A percentile compares a stretch with the other conserved stretches of the same genome.
phyloP scores from a whole-genome alignment of 2,888 invertebrate genomes.

The Neoscelio sp. region DNA sequence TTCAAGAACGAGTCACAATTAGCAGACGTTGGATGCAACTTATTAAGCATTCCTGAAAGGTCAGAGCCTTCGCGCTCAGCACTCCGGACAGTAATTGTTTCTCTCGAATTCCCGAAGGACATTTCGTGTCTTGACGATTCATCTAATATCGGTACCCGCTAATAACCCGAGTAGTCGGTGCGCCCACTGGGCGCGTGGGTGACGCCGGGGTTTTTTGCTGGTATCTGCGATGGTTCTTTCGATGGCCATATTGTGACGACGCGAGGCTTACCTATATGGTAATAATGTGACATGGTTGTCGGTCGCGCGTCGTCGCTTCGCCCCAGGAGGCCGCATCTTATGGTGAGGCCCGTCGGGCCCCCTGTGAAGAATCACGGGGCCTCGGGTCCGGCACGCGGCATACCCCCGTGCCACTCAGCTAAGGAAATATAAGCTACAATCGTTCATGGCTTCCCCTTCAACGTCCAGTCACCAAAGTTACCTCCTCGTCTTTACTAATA shows the following conservation, averaged over 20 bases:
- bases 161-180: conserved; percentile 62
- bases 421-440: conserved; percentile 39
- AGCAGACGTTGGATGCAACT: conserved; percentile 38
- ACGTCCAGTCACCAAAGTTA: conserved; percentile 52
- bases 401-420: conserved; percentile 75
- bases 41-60: conserved; percentile 49
- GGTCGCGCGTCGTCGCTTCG: conserved; percentile 82
- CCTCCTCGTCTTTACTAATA: conserved; percentile 65
- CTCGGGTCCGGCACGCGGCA: conserved; percentile 81
- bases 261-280: conserved; percentile 81
- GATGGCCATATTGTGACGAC: conserved; percentile 79
- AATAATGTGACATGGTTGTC: conserved; percentile 82
- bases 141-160: conserved; percentile 58
- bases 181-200: conserved; percentile 69
- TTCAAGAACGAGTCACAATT: conserved; percentile 48
- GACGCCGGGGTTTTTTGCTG: conserved; percentile 63
- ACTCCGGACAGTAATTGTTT: conserved; percentile 19
- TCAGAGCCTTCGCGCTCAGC: conserved; percentile 4
- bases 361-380: conserved; percentile 79
- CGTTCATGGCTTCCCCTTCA: conserved; percentile 54
- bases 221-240: conserved; percentile 63
- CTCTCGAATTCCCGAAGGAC: conserved; percentile 44
- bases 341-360: conserved; percentile 77
- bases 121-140: conserved; percentile 53
- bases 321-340: conserved; percentile 82